Percentiles rank a stretch among this genome's conserved stretches.
These are phyloP conservation scores for Drosophila azteca DNA, from an alignment of 1,140 invertebrate genomes.

Conservation along the genomic window DNA sequence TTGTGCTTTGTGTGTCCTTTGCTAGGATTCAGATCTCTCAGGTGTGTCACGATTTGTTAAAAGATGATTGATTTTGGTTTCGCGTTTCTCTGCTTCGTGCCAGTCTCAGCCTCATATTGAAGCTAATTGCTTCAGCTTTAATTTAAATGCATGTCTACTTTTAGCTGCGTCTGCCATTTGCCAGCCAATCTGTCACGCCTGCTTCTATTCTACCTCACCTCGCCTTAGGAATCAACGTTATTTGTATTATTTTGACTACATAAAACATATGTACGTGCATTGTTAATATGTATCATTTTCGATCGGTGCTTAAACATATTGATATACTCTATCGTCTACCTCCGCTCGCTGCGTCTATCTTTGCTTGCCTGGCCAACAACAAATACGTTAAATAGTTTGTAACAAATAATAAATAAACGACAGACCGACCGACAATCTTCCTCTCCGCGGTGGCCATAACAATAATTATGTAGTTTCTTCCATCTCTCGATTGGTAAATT, in stretches of 20 bases:
- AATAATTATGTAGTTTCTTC: conserved; percentile 23
- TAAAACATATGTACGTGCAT: conserved; percentile 62
- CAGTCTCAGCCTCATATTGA: neutral
- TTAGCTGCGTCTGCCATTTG: conserved; percentile 34
- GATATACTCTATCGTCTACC: conserved; percentile 58
- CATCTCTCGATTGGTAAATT: conserved; percentile 30
- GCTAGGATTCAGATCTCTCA: conserved; percentile 14
- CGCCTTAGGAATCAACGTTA: conserved; percentile 58
- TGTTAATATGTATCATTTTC: conserved; percentile 69
- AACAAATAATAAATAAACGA: conserved; percentile 68
- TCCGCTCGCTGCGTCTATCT: neutral
- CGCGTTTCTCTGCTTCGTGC: conserved; percentile 24
- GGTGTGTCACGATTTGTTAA: conserved; percentile 18
- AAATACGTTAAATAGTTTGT: conserved; percentile 54
- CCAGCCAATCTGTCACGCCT: conserved; percentile 17
- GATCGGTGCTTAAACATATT: conserved; percentile 74
- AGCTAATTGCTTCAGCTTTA: neutral
- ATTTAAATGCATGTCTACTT: conserved; percentile 55
- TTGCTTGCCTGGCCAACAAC: conserved; percentile 30
- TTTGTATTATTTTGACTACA: conserved; percentile 51
- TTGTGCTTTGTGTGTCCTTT: conserved; percentile 22
- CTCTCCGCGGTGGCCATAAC: conserved; percentile 42
- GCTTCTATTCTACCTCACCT: conserved; percentile 9
- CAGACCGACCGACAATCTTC: conserved; percentile 24
- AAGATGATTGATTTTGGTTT: conserved; percentile 27